Percentiles rank a stretch among this genome's conserved stretches.
phyloP scores from a whole-genome alignment of 2,888 invertebrate species.

The Parnassius glacialis region DNA sequence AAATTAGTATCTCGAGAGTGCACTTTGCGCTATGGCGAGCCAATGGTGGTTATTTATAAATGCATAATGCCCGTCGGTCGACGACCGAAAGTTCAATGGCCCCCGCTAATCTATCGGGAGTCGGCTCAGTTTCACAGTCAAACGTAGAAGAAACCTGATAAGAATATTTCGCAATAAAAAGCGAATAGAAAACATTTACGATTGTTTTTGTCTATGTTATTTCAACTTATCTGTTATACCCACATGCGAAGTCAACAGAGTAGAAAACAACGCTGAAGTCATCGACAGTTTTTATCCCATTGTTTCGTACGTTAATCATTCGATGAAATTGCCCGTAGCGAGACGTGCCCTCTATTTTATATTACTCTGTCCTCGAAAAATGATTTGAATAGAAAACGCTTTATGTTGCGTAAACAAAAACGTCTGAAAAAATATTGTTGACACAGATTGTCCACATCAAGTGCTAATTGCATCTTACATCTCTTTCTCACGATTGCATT shows the following conservation, averaged over 20 bases:
- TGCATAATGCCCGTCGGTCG: constrained; percentile 42
- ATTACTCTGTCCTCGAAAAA: constrained; percentile 13
- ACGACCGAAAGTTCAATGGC: constrained; percentile 54
- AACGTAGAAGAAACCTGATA: constrained; percentile 46
- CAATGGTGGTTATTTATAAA: constrained; percentile 62
- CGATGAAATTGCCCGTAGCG: constrained; percentile 52
- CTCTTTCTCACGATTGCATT: constrained; percentile 34
- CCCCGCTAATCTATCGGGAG: constrained; percentile 54
- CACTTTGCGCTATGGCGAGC: constrained; percentile 48
- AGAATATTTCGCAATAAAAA: constrained; percentile 38
- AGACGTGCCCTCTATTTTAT: constrained; percentile 29
- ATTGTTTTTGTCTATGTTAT: constrained; percentile 4
- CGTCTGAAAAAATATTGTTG: constrained; percentile 27
- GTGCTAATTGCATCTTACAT: constrained; percentile 24
- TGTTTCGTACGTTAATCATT: constrained; percentile 51
- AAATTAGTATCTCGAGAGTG: constrained; percentile 42
- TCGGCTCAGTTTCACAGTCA: constrained; percentile 39
- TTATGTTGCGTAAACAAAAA: constrained; percentile 22
- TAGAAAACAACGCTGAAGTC: constrained; percentile 41
- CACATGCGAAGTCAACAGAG: constrained; percentile 35
- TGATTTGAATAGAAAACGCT: constrained; percentile 18
- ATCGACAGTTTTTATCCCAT: constrained; percentile 42
- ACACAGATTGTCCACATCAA: constrained; percentile 32
- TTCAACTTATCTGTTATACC: constrained; percentile 35
- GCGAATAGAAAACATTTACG: constrained; percentile 1